Evolutionary conservation across 2,797 vertebrate genomes (phyloP).

Genomic region (Molossus alvarezi): DNA sequence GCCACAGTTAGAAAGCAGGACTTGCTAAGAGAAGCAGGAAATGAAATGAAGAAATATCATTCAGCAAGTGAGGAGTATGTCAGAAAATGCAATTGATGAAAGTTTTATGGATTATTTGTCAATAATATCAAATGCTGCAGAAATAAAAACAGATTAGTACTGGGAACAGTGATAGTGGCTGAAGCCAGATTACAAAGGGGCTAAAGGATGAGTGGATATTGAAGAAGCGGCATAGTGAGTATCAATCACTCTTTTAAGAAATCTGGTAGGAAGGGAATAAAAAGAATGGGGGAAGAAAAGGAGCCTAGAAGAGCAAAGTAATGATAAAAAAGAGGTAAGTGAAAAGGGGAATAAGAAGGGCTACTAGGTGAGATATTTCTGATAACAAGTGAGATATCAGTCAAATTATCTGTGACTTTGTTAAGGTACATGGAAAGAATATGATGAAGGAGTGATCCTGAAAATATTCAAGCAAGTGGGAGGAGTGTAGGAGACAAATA

Average conservation of each 20-base stretch:
- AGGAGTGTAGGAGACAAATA: not conserved
- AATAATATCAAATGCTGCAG: constrained; percentile 15
- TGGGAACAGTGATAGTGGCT: not conserved
- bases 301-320: not conserved
- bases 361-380: not conserved
- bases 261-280: constrained; percentile 11
- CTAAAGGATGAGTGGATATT: not conserved
- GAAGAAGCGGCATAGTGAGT: not conserved
- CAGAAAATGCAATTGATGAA: not conserved
- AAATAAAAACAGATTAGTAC: not conserved
- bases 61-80: not conserved
- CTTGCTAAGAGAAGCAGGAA: not conserved
- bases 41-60: not conserved
- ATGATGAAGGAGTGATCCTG: not conserved
- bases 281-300: not conserved
- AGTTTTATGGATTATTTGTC: not conserved
- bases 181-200: constrained; percentile 41
- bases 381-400: not conserved
- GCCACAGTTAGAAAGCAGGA: not conserved
- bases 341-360: not conserved
- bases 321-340: not conserved
- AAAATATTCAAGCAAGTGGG: constrained; percentile 33
- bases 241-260: constrained; percentile 19
- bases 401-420: not conserved
- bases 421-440: constrained; percentile 14